Percentiles rank a stretch among this genome's conserved stretches.
Evolutionary conservation across 2,797 vertebrate genomes (phyloP).

Genomic region (Premnoplex brunnescens): DNA sequence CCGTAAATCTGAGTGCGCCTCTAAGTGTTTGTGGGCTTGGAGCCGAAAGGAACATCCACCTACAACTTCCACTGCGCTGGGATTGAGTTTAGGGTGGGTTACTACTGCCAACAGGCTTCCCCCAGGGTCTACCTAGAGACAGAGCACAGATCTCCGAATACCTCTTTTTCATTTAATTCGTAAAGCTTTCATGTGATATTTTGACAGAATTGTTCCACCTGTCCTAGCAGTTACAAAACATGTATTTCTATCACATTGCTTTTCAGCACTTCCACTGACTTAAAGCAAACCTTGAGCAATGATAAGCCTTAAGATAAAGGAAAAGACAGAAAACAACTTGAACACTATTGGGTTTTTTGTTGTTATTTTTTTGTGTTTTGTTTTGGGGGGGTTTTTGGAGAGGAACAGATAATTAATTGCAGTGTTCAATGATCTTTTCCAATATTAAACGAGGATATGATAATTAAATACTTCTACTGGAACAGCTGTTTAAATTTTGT

Average conservation of each 20-base stretch:
- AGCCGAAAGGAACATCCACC: background rate
- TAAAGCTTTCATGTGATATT: background rate
- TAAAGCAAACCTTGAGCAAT: background rate
- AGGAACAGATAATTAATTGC: background rate
- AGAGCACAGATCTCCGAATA: background rate
- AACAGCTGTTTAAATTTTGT: background rate
- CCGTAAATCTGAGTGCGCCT: background rate
- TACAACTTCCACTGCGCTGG: background rate
- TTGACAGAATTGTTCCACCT: conserved; percentile 20
- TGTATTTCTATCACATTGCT: background rate
- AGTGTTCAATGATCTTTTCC: background rate
- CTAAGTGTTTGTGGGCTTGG: background rate
- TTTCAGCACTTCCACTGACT: conserved; percentile 30
- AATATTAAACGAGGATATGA: background rate
- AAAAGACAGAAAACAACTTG: background rate
- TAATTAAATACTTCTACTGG: background rate
- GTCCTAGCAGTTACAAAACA: conserved; percentile 2
- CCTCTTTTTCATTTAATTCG: background rate
- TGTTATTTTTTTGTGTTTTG: too few species aligned
- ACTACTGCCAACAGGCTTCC: background rate
- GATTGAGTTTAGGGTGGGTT: background rate
- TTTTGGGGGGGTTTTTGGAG: background rate
- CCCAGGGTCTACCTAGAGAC: background rate
- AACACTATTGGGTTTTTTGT: background rate
- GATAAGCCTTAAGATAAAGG: background rate